Conservation (phyloP, 2,113 vertebrate species). For the Clarias macrocephalus region DNA sequence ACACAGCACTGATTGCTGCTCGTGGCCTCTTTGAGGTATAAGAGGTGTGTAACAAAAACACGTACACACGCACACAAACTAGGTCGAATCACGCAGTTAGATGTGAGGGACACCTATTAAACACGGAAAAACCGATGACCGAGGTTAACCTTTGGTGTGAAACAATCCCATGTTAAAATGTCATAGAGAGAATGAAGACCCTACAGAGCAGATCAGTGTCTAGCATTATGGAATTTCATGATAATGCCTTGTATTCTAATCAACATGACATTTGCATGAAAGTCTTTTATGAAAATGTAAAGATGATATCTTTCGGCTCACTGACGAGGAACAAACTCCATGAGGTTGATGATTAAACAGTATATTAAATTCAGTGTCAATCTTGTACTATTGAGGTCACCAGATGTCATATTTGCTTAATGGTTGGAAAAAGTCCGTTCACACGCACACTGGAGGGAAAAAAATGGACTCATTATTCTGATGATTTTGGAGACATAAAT, state of each 20-base stretch:
- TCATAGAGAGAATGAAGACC: slow-evolving; percentile 9
- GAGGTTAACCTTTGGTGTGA: slow-evolving; percentile 41
- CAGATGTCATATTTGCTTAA: slow-evolving; percentile 47
- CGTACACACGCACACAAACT: not conserved
- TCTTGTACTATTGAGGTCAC: slow-evolving; percentile 43
- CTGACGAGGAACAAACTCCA: not conserved
- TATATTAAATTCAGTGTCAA: slow-evolving; percentile 34
- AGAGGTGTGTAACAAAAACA: slow-evolving; percentile 38
- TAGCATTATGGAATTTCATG: not conserved
- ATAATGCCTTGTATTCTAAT: not conserved
- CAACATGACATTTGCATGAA: not conserved
- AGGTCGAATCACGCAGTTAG: slow-evolving; percentile 42
- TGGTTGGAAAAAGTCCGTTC: slow-evolving; percentile 17
- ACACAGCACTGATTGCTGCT: slow-evolving; percentile 51
- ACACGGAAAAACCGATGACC: slow-evolving; percentile 38
- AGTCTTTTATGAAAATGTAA: not conserved
- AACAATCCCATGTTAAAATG: slow-evolving; percentile 42
- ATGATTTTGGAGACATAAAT: not conserved
- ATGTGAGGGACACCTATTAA: slow-evolving; percentile 40
- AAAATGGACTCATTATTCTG: slow-evolving; percentile 5
- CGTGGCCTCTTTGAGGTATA: slow-evolving; percentile 19
- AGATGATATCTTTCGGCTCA: not conserved
- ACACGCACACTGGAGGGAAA: slow-evolving; percentile 16
- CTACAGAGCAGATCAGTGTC: not conserved
- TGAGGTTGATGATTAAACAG: slow-evolving; percentile 16